Evolutionary conservation across 2,888 invertebrate species (phyloP), one percentile per base, ranked within the genome.

Genomic region (Andricus quercusramuli): DNA sequence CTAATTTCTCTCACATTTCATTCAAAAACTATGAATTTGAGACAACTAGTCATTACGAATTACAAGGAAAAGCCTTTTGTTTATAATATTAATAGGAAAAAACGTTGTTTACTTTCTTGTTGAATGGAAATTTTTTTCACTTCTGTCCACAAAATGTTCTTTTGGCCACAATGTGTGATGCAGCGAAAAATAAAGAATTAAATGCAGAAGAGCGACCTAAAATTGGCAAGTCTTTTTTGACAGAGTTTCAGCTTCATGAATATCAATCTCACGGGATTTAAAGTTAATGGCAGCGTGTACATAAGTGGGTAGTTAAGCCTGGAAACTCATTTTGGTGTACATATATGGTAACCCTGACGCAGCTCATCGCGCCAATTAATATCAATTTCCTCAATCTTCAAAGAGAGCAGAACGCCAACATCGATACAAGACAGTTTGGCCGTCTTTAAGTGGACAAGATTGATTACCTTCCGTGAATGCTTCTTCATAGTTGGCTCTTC

Each of bases 381-480:
- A 84, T 84, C 83, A 84, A 84, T 84, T 84, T 83, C 65, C 80
- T 62, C 80, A 84, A 84, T 84, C 84, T 84, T 80, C 82, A 81
- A 83, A 82, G 81, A 79, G 81, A 81, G 78, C 80, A 29, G 64
- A 64, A 29, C 64, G 64, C 29, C 64, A 64, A 64, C 64, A 25
- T 25, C n/a, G 62, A 62, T 25, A 62, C 25, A 62, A 62, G 25
- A 25, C 62, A 22, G 1, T 25, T 8, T 6, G 1, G 9, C 11
- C 15, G 25, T 25, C 56, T 56, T 56, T 56, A 56, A 56, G 59
- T 59, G 3, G 11, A 22, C 29, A 8, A 64, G 64, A 64, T 64
- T 64, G 64, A 64, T 64, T 25, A 64, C 13, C 64, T 64, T 15
- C 6, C 17, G 17, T 6, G 6, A 64, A 64, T 64, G 29, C 8